Base-by-base conservation (phyloP, 1,140 invertebrate genomes). In the Drosophila sproati region DNA sequence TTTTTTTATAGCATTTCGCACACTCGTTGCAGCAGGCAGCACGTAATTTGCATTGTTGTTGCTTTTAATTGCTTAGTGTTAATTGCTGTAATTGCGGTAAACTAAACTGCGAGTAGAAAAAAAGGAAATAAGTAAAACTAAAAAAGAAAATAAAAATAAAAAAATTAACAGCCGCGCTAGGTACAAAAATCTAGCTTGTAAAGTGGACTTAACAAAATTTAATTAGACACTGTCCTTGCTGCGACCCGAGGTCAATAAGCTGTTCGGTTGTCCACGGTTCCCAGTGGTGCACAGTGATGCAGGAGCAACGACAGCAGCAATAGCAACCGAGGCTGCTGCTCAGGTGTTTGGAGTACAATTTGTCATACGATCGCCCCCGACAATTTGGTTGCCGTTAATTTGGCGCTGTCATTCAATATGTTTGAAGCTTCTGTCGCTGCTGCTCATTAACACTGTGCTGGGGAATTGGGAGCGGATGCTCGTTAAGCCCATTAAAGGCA, bases 1-100 rank as follows among this genome's bases (percentile, higher is more conserved):
- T 47, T 1, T 29, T 60, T 28, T 64, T 63, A 0, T 35, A 72
- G 57, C 37, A 61, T 56, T 54, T 69, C 34, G 64, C 56, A 61
- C 64, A 73, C 70, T 69, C 73, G 55, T 76, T 61, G 82, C 80
- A 79, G 82, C 80, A 77, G 68, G 64, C 72, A 83, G 83, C 83
- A 88, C 83, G 83, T 88, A 87, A 87, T 87, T 87, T 87, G 83
- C 83, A 83, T 87, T 87, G 83, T 87, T 87, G 83, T 80, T 87
- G 83, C 73, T 47, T 87, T 87, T 87, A 87, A 87, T 87, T 87
- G 83, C 83, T 88, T 87, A 88, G 83, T 87, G 83, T 87, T 87
- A 87, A 87, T 87, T 87, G 83, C 77, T 80, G 80, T 87, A 87
- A 87, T 87, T 87, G 83, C 83, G 83, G 83, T 80, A 78, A 79